Percentiles rank a stretch among this genome's conserved stretches.
These are phyloP conservation scores for Spondyliosoma cantharus DNA, from an alignment of 2,797 vertebrate genomes.

Conservation along the genomic window DNA sequence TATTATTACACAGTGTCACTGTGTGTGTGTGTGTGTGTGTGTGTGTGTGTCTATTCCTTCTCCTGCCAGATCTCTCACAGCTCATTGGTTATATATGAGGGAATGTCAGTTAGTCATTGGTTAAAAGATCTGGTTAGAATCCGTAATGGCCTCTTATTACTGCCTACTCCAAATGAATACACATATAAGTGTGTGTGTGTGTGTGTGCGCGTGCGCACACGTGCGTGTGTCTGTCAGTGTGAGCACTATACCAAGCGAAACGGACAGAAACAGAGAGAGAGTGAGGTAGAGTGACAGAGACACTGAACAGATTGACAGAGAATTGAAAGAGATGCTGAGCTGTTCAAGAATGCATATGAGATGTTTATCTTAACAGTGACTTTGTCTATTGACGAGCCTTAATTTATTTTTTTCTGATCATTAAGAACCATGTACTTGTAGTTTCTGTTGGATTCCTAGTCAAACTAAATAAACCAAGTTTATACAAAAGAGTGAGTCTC, in stretches of 20 bases:
- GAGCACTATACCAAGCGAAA: slow-evolving; percentile 7
- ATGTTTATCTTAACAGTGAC: background rate
- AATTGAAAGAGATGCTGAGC: slow-evolving; percentile 31
- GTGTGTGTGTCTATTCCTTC: slow-evolving; percentile 28
- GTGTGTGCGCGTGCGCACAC: slow-evolving; percentile 13
- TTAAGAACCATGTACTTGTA: background rate
- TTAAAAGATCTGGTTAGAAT: slow-evolving; percentile 94
- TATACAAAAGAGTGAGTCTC: no score
- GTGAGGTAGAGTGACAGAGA: slow-evolving; percentile 34
- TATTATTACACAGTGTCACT: slow-evolving; percentile 88
- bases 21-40: slow-evolving; percentile 30
- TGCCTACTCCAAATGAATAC: slow-evolving; percentile 88
- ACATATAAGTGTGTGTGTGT: slow-evolving; percentile 70
- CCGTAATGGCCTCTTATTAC: slow-evolving; percentile 97
- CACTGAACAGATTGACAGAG: slow-evolving; percentile 21
- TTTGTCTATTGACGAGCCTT: background rate
- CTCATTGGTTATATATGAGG: slow-evolving; percentile 93
- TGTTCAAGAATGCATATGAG: slow-evolving; percentile 25
- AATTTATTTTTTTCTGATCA: background rate
- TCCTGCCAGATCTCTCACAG: slow-evolving; percentile 77
- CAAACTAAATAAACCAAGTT: no score
- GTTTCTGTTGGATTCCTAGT: no score
- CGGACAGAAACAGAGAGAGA: slow-evolving; percentile 2
- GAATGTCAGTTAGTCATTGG: slow-evolving; percentile 73
- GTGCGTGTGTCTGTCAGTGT: slow-evolving; percentile 9